A percentile compares a stretch with the other conserved stretches of the same genome.
Evolutionary conservation across 2,113 vertebrate genomes (phyloP).

Genomic region (Uria lomvia): DNA sequence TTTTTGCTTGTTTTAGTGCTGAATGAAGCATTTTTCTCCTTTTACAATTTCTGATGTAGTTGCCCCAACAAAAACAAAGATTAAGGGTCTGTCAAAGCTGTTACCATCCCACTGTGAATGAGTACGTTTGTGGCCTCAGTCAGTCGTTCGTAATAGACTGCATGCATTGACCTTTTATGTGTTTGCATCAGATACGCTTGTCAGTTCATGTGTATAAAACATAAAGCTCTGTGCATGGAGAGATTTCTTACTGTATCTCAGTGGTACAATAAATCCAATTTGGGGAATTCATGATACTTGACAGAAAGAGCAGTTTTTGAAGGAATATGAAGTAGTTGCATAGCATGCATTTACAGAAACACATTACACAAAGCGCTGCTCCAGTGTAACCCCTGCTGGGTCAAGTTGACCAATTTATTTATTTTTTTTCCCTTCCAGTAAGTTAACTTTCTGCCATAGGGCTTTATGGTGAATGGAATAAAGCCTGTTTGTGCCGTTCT

Average conservation of each 20-base stretch:
- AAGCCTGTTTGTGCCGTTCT: not conserved
- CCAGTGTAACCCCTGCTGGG: not conserved
- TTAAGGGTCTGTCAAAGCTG: not conserved
- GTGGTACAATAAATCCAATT: not conserved
- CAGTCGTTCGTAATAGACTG: not conserved
- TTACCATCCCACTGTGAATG: not conserved
- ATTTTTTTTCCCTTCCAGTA: not conserved
- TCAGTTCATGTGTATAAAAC: not conserved
- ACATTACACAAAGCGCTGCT: not conserved
- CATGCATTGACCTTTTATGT: not conserved
- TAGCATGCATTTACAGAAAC: not conserved
- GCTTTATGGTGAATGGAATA: not conserved
- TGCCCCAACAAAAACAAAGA: not conserved
- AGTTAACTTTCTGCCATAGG: not conserved
- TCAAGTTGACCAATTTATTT: not conserved
- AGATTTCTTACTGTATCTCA: not conserved
- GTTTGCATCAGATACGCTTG: not conserved
- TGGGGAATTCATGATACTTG: not conserved
- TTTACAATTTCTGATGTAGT: not conserved
- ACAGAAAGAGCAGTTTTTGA: not conserved
- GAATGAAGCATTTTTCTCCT: not conserved
- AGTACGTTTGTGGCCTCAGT: not conserved
- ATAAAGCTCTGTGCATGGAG: not conserved
- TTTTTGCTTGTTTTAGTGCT: not conserved
- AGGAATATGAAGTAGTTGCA: not conserved